A percentile compares a stretch with the other conserved stretches of the same genome.
Evolutionary conservation across 2,797 vertebrate species (phyloP).

Genomic region (Emys orbicularis): DNA sequence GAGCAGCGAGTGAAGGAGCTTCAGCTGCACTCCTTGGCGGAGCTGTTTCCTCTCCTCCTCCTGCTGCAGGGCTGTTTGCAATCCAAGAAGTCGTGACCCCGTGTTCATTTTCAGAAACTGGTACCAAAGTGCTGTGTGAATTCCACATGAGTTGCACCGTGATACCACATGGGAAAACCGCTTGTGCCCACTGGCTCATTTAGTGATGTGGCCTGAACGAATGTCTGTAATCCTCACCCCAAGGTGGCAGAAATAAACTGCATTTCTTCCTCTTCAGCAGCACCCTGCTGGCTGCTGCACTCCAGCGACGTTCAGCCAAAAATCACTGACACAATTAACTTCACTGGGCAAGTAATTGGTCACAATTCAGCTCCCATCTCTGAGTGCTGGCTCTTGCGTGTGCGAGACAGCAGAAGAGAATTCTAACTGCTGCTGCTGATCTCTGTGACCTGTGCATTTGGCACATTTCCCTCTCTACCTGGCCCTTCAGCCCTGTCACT

Average conservation of each 20-base stretch:
- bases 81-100: not conserved
- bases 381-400: not conserved
- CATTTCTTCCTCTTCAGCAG: rapidly evolving
- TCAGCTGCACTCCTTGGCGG: not conserved
- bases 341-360: rapidly evolving
- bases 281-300: not conserved
- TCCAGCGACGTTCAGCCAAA: not conserved
- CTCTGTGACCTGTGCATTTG: not conserved
- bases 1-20: not conserved
- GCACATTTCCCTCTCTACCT: not conserved
- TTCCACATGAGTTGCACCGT: not conserved
- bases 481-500: rapidly evolving
- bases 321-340: not conserved
- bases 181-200: not conserved
- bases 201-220: not conserved
- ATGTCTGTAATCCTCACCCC: not conserved
- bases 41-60: not conserved
- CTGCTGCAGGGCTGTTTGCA: not conserved
- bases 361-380: rapidly evolving
- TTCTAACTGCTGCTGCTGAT: not conserved
- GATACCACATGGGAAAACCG: not conserved
- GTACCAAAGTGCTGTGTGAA: not conserved
- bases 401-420: not conserved
- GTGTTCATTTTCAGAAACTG: not conserved
- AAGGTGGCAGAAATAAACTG: not conserved